Conservation (phyloP, 2,113 vertebrate genomes). For the Daubentonia madagascariensis region DNA sequence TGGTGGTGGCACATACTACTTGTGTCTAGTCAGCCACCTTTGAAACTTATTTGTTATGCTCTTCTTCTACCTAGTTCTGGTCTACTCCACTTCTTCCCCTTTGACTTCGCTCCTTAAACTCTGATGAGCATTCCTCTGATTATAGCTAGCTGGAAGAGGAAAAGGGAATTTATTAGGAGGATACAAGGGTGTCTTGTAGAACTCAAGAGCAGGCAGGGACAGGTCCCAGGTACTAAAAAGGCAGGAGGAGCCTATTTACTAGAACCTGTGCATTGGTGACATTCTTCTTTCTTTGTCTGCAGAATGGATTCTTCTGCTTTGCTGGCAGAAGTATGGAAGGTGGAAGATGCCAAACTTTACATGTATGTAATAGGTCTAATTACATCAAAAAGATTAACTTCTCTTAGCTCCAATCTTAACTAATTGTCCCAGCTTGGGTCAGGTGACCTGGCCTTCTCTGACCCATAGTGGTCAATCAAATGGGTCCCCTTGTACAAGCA, state of each 20-base stretch:
- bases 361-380: neutral
- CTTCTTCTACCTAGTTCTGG: neutral
- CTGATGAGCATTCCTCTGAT: neutral
- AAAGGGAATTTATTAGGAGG: neutral
- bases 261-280: neutral
- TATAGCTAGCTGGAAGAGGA: neutral
- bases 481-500: neutral
- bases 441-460: neutral
- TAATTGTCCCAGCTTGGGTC: neutral
- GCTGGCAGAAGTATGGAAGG: neutral
- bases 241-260: neutral
- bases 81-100: neutral
- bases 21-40: too few relatives aligned
- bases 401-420: neutral
- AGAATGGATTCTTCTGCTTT: neutral
- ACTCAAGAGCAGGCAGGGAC: neutral
- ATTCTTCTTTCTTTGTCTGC: neutral
- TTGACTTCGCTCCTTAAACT: neutral
- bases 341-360: neutral
- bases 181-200: neutral
- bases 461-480: neutral
- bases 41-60: too few relatives aligned
- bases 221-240: neutral
- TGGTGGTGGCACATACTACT: too few relatives aligned
- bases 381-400: neutral